A percentile compares a stretch with the other conserved stretches of the same genome.
These are phyloP conservation scores for Kryptolebias ocellatus DNA, from an alignment of 2,797 vertebrate genomes.

Conservation along the genomic window DNA sequence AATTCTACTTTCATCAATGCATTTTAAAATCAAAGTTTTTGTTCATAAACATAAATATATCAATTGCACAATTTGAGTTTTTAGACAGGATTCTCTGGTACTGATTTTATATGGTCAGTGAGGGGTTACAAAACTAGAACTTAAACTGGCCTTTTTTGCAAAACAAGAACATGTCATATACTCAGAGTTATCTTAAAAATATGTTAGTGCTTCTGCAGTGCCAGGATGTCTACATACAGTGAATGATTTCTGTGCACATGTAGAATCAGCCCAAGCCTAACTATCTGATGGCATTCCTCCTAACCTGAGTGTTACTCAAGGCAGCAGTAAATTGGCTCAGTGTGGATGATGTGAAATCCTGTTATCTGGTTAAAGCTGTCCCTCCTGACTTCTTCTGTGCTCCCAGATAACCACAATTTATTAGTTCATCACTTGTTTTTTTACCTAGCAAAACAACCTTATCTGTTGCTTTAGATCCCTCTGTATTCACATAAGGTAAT, in stretches of 20 bases:
- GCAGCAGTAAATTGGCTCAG: slow-evolving; percentile 66
- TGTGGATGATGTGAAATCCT: slow-evolving; percentile 63
- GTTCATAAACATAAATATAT: no score
- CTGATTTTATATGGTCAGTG: not conserved
- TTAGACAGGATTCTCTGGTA: not conserved
- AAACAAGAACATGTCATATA: not conserved
- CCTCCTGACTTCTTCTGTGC: slow-evolving; percentile 39
- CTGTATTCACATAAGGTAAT: slow-evolving; percentile 2
- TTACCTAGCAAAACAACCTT: slow-evolving; percentile 8
- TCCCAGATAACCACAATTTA: slow-evolving; percentile 35
- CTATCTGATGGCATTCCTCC: slow-evolving; percentile 54
- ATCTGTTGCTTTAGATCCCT: slow-evolving; percentile 8
- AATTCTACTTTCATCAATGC: no score
- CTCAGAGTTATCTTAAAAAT: not conserved
- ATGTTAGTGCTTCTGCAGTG: not conserved
- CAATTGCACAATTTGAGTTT: no score
- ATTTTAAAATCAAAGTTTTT: no score
- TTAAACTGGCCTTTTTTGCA: not conserved
- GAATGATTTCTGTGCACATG: slow-evolving; percentile 4
- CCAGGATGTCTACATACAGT: not conserved
- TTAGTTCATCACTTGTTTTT: slow-evolving; percentile 33
- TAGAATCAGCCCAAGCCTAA: slow-evolving; percentile 32
- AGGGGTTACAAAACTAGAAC: not conserved
- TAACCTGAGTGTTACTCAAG: slow-evolving; percentile 46
- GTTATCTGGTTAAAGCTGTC: slow-evolving; percentile 63